Evolutionary conservation across 1,140 invertebrate genomes (phyloP).

Genomic region (Caenorhabditis inopinata): DNA sequence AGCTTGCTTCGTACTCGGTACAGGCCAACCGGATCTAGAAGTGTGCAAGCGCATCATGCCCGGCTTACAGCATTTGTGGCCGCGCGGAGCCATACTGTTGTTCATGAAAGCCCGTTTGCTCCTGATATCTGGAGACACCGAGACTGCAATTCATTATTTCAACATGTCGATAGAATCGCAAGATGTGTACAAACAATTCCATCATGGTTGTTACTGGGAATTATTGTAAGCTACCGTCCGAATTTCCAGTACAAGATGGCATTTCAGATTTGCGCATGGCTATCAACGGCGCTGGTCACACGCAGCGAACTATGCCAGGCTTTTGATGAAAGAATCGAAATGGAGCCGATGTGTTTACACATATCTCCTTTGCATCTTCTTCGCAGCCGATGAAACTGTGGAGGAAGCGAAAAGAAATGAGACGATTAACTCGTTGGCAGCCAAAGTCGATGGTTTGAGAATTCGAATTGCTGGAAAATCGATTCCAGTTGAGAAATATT

Average conservation of each 20-base stretch:
- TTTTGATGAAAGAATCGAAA: slow-evolving; percentile 77
- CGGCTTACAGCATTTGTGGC: slow-evolving; percentile 35
- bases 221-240: slow-evolving; percentile 83
- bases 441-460: slow-evolving; percentile 71
- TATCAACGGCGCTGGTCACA: slow-evolving; percentile 73
- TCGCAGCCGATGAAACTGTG: slow-evolving; percentile 56
- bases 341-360: slow-evolving; percentile 89
- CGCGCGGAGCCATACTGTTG: slow-evolving; percentile 80
- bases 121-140: slow-evolving; percentile 78
- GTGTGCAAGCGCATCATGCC: slow-evolving; percentile 56
- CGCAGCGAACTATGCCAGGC: slow-evolving; percentile 75
- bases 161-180: slow-evolving; percentile 81
- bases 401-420: slow-evolving; percentile 51
- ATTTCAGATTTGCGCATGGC: slow-evolving; percentile 64
- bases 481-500: slow-evolving; percentile 92
- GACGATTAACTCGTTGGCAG: slow-evolving; percentile 50
- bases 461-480: slow-evolving; percentile 92
- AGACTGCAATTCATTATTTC: slow-evolving; percentile 77
- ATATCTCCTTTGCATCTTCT: slow-evolving; percentile 74
- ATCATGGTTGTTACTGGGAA: slow-evolving; percentile 93
- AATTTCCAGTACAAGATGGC: neutral
- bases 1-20: slow-evolving; percentile 55
- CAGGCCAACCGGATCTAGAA: slow-evolving; percentile 55
- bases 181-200: slow-evolving; percentile 85
- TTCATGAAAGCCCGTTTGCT: slow-evolving; percentile 85